Evolutionary conservation across 2,797 vertebrate species (phyloP), one percentile per base, ranked within the genome.

Genomic region (Acanthornis magna): DNA sequence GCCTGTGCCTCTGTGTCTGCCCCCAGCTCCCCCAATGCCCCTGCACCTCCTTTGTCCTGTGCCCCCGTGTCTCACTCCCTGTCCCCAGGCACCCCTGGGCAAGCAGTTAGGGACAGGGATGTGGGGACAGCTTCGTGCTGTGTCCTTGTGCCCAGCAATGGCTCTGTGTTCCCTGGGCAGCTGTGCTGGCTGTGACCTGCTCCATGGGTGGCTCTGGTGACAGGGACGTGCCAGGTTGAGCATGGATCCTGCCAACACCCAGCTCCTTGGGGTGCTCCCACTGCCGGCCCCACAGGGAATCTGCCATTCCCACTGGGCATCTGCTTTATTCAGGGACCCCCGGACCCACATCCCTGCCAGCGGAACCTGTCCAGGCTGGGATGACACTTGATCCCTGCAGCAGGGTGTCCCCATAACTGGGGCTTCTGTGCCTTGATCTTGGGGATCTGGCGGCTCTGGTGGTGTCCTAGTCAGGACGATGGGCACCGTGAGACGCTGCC

Each of bases 281-380:
- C 40, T 84, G 53, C 25, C 13, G 25, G 34, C 11, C 32, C 34
- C 55, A 19, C 16, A 10, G 29, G 29, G 36, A 66, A 73, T 47
- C 22, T 51, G 45, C 72, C n/a, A 5, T 77, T 71, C 62, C 45
- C 30, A 53, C 5, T 2, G 4, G 10, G 13, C 36, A 55, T 22
- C 40, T 43, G 26, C 42, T 93, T 61, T 62, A 25, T 51, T 38
- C 32, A 19, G 1, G 6, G 32, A 54, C 30, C 12, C 5, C 32
- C 2, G 14, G n/a, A 34, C 16, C 45, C 1, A 0, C 36, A 47
- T 16, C 30, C 1, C 2, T 57, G 38, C 68, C 1, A 23, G 36
- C 25, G 45, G 70, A 54, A 65, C 29, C 11, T 11, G 4, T 34
- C 21, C 15, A 3, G 38, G 20, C 53, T 16, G 58, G 34, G 22